A percentile compares a stretch with the other conserved stretches of the same genome.
Evolutionary conservation across 2,113 vertebrate species (phyloP).

Genomic region (Amphiprion percula): DNA sequence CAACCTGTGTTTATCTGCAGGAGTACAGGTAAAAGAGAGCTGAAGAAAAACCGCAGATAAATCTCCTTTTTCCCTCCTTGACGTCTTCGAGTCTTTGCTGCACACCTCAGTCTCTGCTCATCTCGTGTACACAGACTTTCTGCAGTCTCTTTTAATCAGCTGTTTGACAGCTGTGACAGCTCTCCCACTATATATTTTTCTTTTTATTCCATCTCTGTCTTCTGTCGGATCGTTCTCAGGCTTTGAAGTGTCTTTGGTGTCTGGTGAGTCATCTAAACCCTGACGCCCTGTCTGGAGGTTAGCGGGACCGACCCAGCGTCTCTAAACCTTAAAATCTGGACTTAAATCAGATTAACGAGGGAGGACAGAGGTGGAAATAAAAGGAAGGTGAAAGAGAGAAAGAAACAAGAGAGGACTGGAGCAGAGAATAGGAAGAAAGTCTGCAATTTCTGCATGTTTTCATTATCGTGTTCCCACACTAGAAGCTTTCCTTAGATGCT

Average conservation of each 20-base stretch:
- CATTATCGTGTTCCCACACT: too few relatives aligned
- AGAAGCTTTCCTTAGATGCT: neutral
- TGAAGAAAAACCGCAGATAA: neutral
- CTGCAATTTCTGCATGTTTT: too few relatives aligned
- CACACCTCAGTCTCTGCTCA: conserved; percentile 9
- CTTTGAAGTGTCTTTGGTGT: conserved; percentile 49
- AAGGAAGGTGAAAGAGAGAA: neutral
- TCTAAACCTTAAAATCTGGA: conserved; percentile 34
- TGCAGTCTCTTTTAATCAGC: conserved; percentile 15
- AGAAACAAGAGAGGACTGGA: neutral
- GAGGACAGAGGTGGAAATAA: neutral
- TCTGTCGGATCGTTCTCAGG: conserved; percentile 12
- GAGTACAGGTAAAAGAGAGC: conserved; percentile 24
- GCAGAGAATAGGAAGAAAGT: too few relatives aligned
- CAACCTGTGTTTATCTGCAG: conserved; percentile 44
- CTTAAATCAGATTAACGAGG: conserved; percentile 33
- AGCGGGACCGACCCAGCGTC: conserved; percentile 3
- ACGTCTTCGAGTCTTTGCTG: neutral
- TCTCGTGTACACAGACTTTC: neutral
- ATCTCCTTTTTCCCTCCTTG: neutral
- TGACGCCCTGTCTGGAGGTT: conserved; percentile 29
- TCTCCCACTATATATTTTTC: neutral
- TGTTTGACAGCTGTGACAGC: conserved; percentile 31
- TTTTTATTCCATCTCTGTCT: neutral
- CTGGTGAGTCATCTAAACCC: conserved; percentile 51